Conservation (phyloP, 2,797 vertebrate species). For the Dermochelys coriacea region DNA sequence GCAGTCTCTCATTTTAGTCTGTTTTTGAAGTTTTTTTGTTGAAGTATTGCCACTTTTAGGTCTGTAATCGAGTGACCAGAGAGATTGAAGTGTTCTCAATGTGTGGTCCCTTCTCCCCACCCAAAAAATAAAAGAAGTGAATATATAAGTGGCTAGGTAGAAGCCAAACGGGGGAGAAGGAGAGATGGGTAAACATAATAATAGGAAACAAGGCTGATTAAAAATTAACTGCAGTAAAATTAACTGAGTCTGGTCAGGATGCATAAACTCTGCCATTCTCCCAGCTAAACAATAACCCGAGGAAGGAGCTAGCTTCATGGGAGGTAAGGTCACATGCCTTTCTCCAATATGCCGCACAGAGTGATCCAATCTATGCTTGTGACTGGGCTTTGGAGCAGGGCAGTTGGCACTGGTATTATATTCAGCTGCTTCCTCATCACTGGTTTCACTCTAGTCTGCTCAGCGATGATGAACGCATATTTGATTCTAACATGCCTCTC, state of each 20-base stretch:
- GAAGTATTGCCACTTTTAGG: too few relatives aligned
- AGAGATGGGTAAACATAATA: neutral
- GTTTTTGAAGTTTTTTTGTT: too few relatives aligned
- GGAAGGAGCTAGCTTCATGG: neutral
- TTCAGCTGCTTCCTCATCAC: neutral
- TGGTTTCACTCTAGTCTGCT: constrained; percentile 7
- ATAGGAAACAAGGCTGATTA: neutral
- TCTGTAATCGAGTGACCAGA: too few relatives aligned
- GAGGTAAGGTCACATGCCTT: neutral
- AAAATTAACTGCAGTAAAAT: constrained; percentile 28
- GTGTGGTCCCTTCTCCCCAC: neutral
- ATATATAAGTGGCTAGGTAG: constrained; percentile 15
- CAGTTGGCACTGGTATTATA: neutral
- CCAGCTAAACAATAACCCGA: constrained; percentile 39
- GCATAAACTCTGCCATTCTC: neutral
- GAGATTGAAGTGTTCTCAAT: too few relatives aligned
- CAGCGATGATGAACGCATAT: neutral
- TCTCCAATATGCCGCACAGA: rapidly evolving
- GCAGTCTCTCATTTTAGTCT: too few relatives aligned
- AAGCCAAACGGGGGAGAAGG: neutral
- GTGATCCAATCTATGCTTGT: neutral
- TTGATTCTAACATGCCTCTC: neutral
- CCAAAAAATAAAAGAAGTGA: neutral
- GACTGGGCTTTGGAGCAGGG: neutral
- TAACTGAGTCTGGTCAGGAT: neutral